phyloP scores from a whole-genome alignment of 2,888 invertebrate species.

The Cyclophora albipunctata region DNA sequence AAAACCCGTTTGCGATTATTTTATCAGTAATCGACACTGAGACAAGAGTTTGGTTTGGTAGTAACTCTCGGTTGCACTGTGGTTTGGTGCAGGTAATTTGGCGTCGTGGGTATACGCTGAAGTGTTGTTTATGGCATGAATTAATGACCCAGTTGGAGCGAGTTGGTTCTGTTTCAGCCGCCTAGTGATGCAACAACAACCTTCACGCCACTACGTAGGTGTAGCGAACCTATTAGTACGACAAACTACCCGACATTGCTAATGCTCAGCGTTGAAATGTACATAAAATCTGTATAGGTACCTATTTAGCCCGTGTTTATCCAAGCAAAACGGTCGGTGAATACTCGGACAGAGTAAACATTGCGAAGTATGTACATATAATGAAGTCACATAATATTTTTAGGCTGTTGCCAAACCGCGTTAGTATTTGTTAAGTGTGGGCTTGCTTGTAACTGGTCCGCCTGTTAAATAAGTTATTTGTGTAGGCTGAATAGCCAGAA shows the following conservation, averaged over 20 bases:
- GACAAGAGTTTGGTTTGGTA: background rate
- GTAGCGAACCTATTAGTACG: constrained; percentile 8
- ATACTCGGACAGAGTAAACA: constrained; percentile 29
- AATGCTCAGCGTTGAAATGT: constrained; percentile 21
- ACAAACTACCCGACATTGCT: constrained; percentile 18
- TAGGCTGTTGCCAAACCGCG: constrained; percentile 43
- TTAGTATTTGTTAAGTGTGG: constrained; percentile 32
- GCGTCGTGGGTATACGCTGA: constrained; percentile 33
- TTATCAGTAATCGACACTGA: constrained; percentile 38
- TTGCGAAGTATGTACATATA: constrained; percentile 23
- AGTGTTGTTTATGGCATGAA: constrained; percentile 51
- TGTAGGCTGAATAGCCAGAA: constrained; percentile 41
- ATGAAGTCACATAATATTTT: constrained; percentile 49
- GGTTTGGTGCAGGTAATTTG: constrained; percentile 17
- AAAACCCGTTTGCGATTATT: constrained; percentile 53
- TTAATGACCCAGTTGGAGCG: constrained; percentile 64
- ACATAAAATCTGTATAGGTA: constrained; percentile 13
- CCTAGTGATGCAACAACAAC: constrained; percentile 48
- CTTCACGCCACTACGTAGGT: constrained; percentile 30
- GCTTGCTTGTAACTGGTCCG: constrained; percentile 47
- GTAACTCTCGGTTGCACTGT: no score
- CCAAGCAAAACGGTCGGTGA: constrained; percentile 19
- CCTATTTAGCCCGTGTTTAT: no score
- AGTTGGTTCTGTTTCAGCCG: constrained; percentile 47
- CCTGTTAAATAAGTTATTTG: constrained; percentile 30